These are phyloP conservation scores for Lycodopsis pacificus DNA, from an alignment of 2,797 vertebrate genomes.

Conservation along the genomic window DNA sequence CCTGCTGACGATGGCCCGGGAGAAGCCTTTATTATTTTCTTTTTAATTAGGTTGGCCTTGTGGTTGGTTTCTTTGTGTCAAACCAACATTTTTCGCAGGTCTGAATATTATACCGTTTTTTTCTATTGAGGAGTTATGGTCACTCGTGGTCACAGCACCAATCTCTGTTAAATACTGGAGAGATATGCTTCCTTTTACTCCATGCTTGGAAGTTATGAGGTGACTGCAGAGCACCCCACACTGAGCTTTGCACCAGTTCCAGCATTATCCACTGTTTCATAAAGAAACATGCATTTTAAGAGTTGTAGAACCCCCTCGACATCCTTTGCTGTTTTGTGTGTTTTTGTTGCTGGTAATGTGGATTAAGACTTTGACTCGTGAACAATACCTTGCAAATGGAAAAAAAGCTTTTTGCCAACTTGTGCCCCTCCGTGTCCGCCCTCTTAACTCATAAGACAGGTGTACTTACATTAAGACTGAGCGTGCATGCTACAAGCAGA, in stretches of 20 bases:
- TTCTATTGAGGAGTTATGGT: background rate
- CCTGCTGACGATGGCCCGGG: too few relatives aligned
- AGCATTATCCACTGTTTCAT: background rate
- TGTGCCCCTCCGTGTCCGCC: background rate
- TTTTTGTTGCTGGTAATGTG: conserved; percentile 9
- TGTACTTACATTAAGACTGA: conserved; percentile 35
- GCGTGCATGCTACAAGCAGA: background rate
- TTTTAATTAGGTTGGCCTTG: background rate
- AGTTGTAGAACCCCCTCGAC: background rate
- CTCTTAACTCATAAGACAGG: conserved; percentile 58
- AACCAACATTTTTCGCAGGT: background rate
- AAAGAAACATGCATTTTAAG: background rate
- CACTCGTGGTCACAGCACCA: background rate
- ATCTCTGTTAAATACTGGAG: background rate
- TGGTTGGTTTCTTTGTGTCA: background rate
- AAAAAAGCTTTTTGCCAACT: conserved; percentile 26
- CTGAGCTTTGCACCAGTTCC: background rate
- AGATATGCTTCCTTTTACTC: background rate
- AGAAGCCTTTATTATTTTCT: too few relatives aligned
- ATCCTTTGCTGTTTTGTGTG: background rate
- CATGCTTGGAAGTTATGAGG: background rate
- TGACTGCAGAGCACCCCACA: background rate
- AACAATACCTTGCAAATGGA: conserved; percentile 30
- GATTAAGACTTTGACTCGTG: conserved; percentile 11
- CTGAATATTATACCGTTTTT: background rate